phyloP scores from a whole-genome alignment of 2,888 invertebrate genomes.

The Acronicta aceris region DNA sequence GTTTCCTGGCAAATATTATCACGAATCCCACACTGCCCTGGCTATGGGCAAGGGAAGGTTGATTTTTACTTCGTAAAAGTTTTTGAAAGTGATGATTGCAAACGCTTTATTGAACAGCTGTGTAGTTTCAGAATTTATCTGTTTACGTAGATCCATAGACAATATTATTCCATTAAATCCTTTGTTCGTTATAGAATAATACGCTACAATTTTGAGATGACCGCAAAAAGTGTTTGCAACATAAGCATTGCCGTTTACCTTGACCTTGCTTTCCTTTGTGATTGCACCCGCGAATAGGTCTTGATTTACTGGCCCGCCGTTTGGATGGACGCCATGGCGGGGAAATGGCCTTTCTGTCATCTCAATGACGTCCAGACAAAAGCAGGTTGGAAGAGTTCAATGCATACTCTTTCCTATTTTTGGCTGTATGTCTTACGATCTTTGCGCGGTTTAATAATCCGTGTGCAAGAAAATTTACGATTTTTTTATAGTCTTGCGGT shows the following conservation, averaged over 20 bases:
- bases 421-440: slow-evolving; percentile 40
- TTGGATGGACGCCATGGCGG: slow-evolving; percentile 75
- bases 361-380: slow-evolving; percentile 73
- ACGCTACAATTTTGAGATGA: slow-evolving; percentile 17
- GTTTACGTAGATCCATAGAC: slow-evolving; percentile 14
- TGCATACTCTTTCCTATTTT: slow-evolving; percentile 50
- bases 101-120: too few species aligned
- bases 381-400: slow-evolving; percentile 52
- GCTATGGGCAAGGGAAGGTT: too few species aligned
- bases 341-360: slow-evolving; percentile 80
- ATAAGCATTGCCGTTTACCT: slow-evolving; percentile 20
- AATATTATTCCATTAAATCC: slow-evolving; percentile 3
- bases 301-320: slow-evolving; percentile 42
- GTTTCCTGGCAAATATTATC: too few species aligned
- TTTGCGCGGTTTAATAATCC: slow-evolving; percentile 23
- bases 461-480: slow-evolving; percentile 32
- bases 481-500: slow-evolving; percentile 34
- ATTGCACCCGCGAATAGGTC: slow-evolving; percentile 16
- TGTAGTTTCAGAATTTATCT: background rate
- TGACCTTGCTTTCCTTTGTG: slow-evolving; percentile 41
- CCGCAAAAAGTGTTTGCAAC: slow-evolving; percentile 29
- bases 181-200: slow-evolving; percentile 24
- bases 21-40: too few species aligned
- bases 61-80: too few species aligned
- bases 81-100: too few species aligned